phyloP scores from a whole-genome alignment of 2,888 invertebrate genomes.

The Meganola albula region DNA sequence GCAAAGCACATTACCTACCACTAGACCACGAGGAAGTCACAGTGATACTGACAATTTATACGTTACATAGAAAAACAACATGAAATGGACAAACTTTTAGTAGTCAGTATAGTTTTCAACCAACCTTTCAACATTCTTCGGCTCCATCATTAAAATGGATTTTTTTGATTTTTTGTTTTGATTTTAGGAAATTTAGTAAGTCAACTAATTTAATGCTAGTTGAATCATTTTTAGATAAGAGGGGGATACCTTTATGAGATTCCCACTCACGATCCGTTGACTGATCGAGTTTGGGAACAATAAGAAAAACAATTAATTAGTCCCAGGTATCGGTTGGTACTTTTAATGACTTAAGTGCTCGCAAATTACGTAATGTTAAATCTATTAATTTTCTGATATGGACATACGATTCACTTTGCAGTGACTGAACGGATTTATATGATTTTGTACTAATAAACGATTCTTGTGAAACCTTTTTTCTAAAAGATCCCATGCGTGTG shows the following conservation, averaged over 20 bases:
- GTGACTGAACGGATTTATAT: neutral
- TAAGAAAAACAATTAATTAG: neutral
- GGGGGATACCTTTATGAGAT: neutral
- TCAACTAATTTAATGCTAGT: no score
- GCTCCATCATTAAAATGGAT: neutral
- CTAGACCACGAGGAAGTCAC: neutral
- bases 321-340: neutral
- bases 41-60: constrained; percentile 1
- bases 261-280: constrained; percentile 1
- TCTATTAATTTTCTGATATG: neutral
- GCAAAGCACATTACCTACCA: neutral
- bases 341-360: neutral
- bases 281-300: neutral
- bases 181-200: no score
- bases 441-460: constrained; percentile 1
- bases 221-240: no score
- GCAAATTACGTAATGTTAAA: neutral
- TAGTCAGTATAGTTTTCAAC: constrained; percentile 5
- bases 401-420: neutral
- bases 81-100: constrained; percentile 1
- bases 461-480: constrained; percentile 3
- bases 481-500: constrained; percentile 4
- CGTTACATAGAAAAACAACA: constrained; percentile 1
- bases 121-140: constrained; percentile 5
- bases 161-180: no score